Conservation (phyloP, 2,888 invertebrate genomes). For the Lasiommata megera region DNA sequence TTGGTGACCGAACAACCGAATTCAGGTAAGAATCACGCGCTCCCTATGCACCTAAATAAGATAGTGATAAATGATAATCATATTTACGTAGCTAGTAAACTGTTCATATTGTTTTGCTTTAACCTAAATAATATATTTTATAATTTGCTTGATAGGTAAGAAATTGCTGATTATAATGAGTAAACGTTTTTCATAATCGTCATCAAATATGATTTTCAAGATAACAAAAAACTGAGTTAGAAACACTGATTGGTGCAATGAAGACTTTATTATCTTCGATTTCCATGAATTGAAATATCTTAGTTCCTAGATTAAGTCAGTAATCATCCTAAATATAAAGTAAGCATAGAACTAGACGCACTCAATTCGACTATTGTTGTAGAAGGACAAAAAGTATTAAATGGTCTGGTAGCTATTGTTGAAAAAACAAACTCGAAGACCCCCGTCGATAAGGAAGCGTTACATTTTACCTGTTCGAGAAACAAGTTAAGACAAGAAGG, state of each 20-base stretch:
- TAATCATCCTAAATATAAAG: neutral
- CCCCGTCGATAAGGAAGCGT: constrained; percentile 36
- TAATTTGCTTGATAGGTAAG: neutral
- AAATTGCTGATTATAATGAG: neutral
- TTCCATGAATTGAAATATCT: neutral
- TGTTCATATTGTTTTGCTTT: constrained; percentile 11
- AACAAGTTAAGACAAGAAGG: constrained; percentile 46
- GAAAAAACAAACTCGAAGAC: constrained; percentile 33
- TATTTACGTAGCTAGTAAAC: neutral
- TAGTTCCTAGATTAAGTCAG: neutral
- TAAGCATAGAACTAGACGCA: neutral
- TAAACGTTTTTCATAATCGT: neutral
- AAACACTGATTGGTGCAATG: neutral
- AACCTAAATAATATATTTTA: neutral
- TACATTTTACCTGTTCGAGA: constrained; percentile 45
- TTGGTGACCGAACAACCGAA: constrained; percentile 69
- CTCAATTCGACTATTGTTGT: neutral
- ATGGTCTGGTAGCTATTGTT: constrained; percentile 40
- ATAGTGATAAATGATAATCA: constrained; percentile 56
- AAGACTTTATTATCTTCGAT: neutral
- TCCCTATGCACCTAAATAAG: constrained; percentile 44
- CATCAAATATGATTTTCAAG: neutral
- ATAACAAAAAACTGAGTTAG: neutral
- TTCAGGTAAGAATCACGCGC: constrained; percentile 72
- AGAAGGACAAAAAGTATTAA: constrained; percentile 22